These are phyloP conservation scores for Aleiodes testaceus DNA, from an alignment of 2,888 invertebrate species.

Conservation along the genomic window DNA sequence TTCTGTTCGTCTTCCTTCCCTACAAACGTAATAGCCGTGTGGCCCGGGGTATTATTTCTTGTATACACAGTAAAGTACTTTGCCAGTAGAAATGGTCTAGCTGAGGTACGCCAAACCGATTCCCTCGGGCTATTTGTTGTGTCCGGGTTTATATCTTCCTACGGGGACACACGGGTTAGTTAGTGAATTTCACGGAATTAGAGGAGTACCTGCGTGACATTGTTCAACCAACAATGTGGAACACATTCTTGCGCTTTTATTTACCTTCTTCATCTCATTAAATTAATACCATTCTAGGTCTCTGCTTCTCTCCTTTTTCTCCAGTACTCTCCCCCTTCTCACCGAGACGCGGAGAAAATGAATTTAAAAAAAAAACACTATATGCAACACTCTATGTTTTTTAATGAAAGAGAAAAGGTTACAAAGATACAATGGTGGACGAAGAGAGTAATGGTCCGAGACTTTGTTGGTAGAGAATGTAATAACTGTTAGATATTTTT, in stretches of 20 bases:
- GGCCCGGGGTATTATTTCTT: constrained; percentile 4
- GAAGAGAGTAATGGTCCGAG: constrained; percentile 42
- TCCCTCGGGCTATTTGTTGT: constrained; percentile 22
- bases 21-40: constrained; percentile 11
- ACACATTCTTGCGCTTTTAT: too few species aligned
- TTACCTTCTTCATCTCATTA: too few species aligned
- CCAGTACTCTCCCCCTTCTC: too few species aligned
- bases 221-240: not conserved
- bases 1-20: constrained; percentile 3
- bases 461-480: constrained; percentile 26
- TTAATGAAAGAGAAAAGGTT: constrained; percentile 24
- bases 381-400: not conserved
- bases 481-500: constrained; percentile 50
- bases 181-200: constrained; percentile 1
- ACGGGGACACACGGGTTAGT: not conserved
- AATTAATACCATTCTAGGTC: too few species aligned
- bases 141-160: constrained; percentile 23
- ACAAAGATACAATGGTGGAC: not conserved
- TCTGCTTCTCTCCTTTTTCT: too few species aligned
- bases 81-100: not conserved
- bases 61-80: not conserved
- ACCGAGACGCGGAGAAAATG: too few species aligned
- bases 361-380: too few species aligned
- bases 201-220: not conserved
- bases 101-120: constrained; percentile 15